These are phyloP conservation scores for Hypolimnas misippus DNA, from an alignment of 2,888 invertebrate genomes.

Conservation along the genomic window DNA sequence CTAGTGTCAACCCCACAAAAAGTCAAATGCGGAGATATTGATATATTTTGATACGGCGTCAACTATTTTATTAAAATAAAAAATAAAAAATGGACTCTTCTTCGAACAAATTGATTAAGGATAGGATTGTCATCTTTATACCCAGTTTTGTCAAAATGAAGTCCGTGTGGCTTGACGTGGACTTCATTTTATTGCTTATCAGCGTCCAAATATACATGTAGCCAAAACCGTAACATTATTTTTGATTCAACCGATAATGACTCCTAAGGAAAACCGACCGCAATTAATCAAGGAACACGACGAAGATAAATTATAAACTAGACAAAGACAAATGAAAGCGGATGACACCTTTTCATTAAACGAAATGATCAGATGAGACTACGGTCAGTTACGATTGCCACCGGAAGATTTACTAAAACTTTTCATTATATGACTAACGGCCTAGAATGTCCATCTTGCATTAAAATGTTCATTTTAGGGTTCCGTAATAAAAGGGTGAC, in stretches of 20 bases:
- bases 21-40: too few relatives aligned
- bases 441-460: background rate
- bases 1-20: too few relatives aligned
- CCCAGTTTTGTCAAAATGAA: too few relatives aligned
- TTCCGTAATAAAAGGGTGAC: too few relatives aligned
- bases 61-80: too few relatives aligned
- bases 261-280: slow-evolving; percentile 20
- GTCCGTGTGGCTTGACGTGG: too few relatives aligned
- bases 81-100: too few relatives aligned
- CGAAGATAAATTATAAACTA: slow-evolving; percentile 44
- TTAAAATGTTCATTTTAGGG: too few relatives aligned
- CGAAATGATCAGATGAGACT: slow-evolving; percentile 28
- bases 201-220: background rate
- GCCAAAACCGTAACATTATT: background rate
- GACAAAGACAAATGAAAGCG: slow-evolving; percentile 42
- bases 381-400: slow-evolving; percentile 35
- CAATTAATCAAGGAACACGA: slow-evolving; percentile 43
- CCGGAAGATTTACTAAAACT: slow-evolving; percentile 20
- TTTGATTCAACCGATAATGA: slow-evolving; percentile 17
- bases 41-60: too few relatives aligned
- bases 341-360: slow-evolving; percentile 43
- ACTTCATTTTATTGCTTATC: too few relatives aligned
- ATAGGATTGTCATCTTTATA: too few relatives aligned
- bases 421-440: background rate
- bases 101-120: too few relatives aligned